Evolutionary conservation across 2,888 invertebrate genomes (phyloP).

Genomic region (Drosophila longiperda): DNA sequence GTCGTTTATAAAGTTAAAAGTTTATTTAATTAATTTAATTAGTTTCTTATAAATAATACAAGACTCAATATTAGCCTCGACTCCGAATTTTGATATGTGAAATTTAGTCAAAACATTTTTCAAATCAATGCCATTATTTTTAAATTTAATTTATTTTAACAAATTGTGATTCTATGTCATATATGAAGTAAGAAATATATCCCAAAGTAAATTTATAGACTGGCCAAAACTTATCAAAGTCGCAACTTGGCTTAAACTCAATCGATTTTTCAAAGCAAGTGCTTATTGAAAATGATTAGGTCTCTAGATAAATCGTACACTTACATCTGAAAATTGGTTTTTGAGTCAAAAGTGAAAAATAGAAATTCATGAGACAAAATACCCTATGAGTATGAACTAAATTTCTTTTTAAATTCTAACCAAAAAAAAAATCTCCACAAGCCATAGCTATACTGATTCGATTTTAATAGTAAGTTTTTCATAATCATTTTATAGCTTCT

Average conservation of each 20-base stretch:
- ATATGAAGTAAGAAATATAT: neutral
- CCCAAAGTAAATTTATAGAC: neutral
- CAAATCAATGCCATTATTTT: neutral
- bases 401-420: neutral
- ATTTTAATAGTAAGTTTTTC: neutral
- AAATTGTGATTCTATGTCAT: neutral
- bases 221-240: neutral
- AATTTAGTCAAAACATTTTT: neutral
- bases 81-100: accelerated
- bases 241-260: neutral
- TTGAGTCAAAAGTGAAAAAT: neutral
- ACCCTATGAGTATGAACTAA: neutral
- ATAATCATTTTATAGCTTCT: no score
- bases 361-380: neutral
- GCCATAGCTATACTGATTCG: neutral
- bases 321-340: no score
- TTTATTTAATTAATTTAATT: neutral
- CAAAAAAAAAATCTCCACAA: no score
- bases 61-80: neutral
- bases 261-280: neutral
- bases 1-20: neutral
- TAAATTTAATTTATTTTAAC: neutral
- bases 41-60: neutral
- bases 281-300: neutral
- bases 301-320: no score